These are phyloP conservation scores for Uloborus diversus DNA, from an alignment of 1,140 invertebrate genomes.

Conservation along the genomic window DNA sequence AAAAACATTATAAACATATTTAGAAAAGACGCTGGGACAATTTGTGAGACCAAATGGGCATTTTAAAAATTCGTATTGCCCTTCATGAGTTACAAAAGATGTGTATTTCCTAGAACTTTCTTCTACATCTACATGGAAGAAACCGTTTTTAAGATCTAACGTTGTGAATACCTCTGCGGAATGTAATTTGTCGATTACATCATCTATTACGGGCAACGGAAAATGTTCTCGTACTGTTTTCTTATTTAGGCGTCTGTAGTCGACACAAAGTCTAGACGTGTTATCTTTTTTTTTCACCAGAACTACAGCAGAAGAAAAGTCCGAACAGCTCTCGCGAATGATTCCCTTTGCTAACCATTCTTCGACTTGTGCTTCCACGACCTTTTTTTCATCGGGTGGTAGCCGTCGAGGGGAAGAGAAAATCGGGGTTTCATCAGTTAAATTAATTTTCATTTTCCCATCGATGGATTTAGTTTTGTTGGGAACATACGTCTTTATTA, in stretches of 20 bases:
- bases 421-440: conserved; percentile 18
- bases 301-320: not conserved
- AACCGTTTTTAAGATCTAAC: conserved; percentile 13
- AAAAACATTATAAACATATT: conserved; percentile 60
- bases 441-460: too few relatives aligned
- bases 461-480: too few relatives aligned
- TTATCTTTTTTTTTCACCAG: conserved; percentile 9
- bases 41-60: not conserved
- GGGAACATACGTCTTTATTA: too few relatives aligned
- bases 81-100: conserved; percentile 6
- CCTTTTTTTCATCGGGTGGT: not conserved
- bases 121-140: conserved; percentile 11
- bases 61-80: conserved; percentile 17
- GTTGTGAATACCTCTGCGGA: not conserved
- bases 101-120: not conserved
- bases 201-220: conserved; percentile 10
- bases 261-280: not conserved
- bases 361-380: conserved; percentile 3
- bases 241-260: conserved; percentile 3
- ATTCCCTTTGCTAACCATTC: conserved; percentile 6
- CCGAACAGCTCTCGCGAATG: not conserved
- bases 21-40: conserved; percentile 44
- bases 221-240: not conserved
- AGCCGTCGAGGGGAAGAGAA: not conserved
- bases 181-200: not conserved